A percentile compares a stretch with the other conserved stretches of the same genome.
These are phyloP conservation scores for Molothrus ater DNA, from an alignment of 2,797 vertebrate genomes.

Conservation along the genomic window DNA sequence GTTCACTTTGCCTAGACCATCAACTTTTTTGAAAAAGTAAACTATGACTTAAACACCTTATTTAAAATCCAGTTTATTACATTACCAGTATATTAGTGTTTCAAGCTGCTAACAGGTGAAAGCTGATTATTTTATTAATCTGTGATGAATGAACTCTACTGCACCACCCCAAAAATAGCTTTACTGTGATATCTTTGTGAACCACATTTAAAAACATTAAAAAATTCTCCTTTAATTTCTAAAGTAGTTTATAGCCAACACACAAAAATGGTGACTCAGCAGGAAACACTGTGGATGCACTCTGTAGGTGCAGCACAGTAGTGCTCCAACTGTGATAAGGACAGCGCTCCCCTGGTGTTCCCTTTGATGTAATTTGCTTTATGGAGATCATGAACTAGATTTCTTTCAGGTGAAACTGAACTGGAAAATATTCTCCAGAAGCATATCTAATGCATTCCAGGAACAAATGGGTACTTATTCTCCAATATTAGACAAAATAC, in stretches of 20 bases:
- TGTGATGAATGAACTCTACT: neutral
- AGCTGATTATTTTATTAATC: neutral
- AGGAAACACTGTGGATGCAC: neutral
- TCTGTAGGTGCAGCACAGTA: neutral
- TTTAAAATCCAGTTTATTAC: neutral
- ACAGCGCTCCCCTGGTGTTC: rapidly evolving
- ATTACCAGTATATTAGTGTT: neutral
- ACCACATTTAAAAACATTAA: neutral
- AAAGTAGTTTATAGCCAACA: neutral
- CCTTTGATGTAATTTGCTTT: neutral
- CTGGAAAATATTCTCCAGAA: neutral
- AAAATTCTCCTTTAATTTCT: neutral
- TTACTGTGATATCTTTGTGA: neutral
- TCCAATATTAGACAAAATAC: neutral
- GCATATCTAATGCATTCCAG: neutral
- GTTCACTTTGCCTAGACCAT: neutral
- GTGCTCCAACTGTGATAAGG: neutral
- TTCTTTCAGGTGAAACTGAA: neutral
- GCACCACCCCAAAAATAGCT: neutral
- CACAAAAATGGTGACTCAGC: neutral
- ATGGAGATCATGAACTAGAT: neutral
- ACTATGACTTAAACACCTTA: neutral
- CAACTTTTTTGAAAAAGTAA: neutral
- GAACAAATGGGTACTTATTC: neutral
- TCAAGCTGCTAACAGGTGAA: neutral